These are phyloP conservation scores for Oncorhynchus masou DNA, from an alignment of 2,113 vertebrate genomes.

Conservation along the genomic window DNA sequence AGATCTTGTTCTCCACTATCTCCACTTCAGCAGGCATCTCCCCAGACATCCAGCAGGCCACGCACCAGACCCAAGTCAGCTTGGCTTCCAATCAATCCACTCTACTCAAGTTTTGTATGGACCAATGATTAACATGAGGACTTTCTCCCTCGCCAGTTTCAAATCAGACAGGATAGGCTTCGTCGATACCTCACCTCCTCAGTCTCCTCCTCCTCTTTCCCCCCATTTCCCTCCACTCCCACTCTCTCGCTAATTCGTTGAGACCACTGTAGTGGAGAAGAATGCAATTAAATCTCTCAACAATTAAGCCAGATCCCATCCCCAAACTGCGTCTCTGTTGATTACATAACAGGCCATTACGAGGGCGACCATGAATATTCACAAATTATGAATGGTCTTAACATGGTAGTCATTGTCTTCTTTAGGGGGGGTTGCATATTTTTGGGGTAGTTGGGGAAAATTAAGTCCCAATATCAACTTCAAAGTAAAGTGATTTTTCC, in stretches of 20 bases:
- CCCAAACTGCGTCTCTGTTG: slow-evolving; percentile 47
- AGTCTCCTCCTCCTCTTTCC: no score
- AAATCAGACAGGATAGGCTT: not conserved
- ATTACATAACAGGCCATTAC: slow-evolving; percentile 66
- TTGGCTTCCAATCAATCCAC: slow-evolving; percentile 45
- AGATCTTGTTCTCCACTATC: slow-evolving; percentile 63
- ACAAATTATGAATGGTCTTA: slow-evolving; percentile 50
- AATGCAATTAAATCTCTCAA: slow-evolving; percentile 70
- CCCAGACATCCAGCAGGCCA: slow-evolving; percentile 20
- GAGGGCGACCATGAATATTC: slow-evolving; percentile 64
- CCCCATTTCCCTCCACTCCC: no score
- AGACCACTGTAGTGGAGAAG: slow-evolving; percentile 60
- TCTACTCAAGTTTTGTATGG: slow-evolving; percentile 40
- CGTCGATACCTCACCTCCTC: not conserved
- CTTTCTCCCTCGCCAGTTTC: not conserved
- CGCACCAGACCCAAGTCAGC: slow-evolving; percentile 8
- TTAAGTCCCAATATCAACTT: slow-evolving; percentile 51
- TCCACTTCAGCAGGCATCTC: slow-evolving; percentile 56
- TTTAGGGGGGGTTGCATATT: not conserved
- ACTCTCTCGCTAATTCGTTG: slow-evolving; percentile 48
- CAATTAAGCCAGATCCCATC: slow-evolving; percentile 65
- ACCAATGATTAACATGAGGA: not conserved
- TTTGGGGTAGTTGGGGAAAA: slow-evolving; percentile 22
- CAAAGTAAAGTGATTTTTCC: slow-evolving; percentile 42
- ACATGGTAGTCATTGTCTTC: slow-evolving; percentile 49